Evolutionary conservation across 2,888 invertebrate species (phyloP), one percentile per base, ranked within the genome.

Genomic region (Melanophora roralis): DNA sequence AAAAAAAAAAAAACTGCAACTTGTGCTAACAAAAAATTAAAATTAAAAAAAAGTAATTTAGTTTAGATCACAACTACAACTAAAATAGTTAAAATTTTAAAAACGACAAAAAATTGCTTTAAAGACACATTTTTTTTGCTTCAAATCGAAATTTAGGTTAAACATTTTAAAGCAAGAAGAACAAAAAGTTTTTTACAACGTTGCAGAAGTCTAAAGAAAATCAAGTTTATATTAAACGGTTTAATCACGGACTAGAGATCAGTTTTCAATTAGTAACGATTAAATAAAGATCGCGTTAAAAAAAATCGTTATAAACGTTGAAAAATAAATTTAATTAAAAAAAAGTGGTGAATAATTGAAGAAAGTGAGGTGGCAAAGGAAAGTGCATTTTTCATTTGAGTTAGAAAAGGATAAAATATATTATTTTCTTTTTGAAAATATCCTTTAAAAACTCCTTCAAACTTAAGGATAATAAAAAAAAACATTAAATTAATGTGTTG

Each of bases 211-310:
- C 51, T 76, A 34, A 1, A 16, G 11, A 27, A 38, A 68, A 62
- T 49, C 19, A 45, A 72, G 64, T 62, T 76, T 76, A 80, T 76
- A 80, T 76, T 67, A 72, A 72, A 57, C 12, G 32, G 19, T 23
- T 53, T 43, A 64, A 45, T 21, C 9, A 32, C 14, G 43, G 51
- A 59, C 12, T 51, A 34, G 45, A 80, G 64, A 49, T 73, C 59
- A 76, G 80, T 76, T 72, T 64, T 36, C 19, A 62, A 68, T 68
- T 64, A 38, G 27, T 64, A 73, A 59, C 80, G 59, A 16, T 45
- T 49, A 57, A 67, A 8, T 32, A 55, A 34, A 57, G 49, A 62
- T 51, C 65, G 36, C 16, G 51, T 11, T 8, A 53, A 14, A 14
- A 32, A 16, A 9, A 62, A 14, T 47, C 40, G 19, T 8, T 5